Percentiles rank a stretch among this genome's conserved stretches.
Evolutionary conservation across 2,113 vertebrate genomes (phyloP).

Genomic region (Apaloderma vittatum): DNA sequence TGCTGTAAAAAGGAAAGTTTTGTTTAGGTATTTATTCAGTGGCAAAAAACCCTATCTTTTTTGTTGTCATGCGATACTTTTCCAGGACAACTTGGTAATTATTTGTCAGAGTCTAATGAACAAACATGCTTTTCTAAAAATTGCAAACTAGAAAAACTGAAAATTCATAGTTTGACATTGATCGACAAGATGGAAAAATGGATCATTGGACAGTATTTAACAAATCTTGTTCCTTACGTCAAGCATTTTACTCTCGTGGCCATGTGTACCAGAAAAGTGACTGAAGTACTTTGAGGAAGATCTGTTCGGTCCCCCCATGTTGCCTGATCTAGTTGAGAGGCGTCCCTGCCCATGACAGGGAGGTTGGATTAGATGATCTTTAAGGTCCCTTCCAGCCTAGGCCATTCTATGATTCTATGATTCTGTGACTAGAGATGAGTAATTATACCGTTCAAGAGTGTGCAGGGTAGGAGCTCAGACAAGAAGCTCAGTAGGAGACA

Average conservation of each 20-base stretch:
- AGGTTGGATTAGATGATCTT: too few species aligned
- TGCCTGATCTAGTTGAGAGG: too few species aligned
- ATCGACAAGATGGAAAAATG: neutral
- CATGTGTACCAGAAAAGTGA: fast-evolving
- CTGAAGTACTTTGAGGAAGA: neutral
- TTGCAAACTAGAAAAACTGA: neutral
- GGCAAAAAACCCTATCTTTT: neutral
- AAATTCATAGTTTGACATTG: neutral
- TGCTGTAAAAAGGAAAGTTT: neutral
- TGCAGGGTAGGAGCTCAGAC: neutral
- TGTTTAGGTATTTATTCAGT: neutral
- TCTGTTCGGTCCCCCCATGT: too few species aligned
- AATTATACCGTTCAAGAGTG: neutral
- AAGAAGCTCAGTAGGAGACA: neutral
- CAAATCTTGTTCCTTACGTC: neutral
- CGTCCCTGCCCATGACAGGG: too few species aligned
- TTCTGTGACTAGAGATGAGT: neutral
- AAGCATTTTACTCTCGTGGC: neutral
- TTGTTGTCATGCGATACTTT: neutral
- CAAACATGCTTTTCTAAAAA: neutral
- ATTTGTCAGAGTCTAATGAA: neutral
- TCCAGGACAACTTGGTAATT: neutral
- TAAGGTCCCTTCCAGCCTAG: too few species aligned
- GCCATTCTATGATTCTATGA: too few species aligned
- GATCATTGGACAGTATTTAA: neutral